phyloP scores from a whole-genome alignment of 2,113 vertebrate species.

The Neodon shergylaensis region DNA sequence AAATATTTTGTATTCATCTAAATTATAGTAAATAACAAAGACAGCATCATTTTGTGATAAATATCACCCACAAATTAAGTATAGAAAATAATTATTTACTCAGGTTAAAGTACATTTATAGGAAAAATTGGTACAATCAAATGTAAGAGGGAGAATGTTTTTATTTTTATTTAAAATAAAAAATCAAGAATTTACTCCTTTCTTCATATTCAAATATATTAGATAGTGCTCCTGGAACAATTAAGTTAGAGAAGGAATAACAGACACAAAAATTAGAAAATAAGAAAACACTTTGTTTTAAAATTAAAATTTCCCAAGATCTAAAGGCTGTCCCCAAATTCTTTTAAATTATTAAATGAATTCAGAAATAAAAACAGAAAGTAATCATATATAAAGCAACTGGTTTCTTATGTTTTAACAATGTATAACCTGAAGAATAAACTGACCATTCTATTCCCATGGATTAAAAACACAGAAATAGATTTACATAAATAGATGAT shows the following conservation, averaged over 20 bases:
- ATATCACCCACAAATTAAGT: background rate
- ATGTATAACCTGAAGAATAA: background rate
- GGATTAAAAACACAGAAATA: background rate
- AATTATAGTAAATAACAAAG: background rate
- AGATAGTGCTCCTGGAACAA: background rate
- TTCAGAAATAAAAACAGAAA: background rate
- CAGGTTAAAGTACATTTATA: background rate
- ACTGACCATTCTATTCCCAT: no score
- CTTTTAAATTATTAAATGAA: background rate
- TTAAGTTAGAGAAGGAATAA: background rate
- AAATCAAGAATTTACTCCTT: background rate
- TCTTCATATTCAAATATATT: background rate
- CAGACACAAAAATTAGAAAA: background rate
- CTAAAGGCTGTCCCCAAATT: background rate
- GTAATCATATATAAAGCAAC: background rate
- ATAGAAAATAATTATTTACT: background rate
- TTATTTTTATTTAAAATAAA: background rate
- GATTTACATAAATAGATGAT: background rate
- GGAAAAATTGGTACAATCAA: background rate
- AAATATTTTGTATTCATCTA: background rate
- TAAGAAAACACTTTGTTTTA: background rate
- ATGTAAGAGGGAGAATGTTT: background rate
- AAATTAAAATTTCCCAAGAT: background rate
- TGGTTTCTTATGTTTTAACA: background rate
- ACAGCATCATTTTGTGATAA: background rate